Base-by-base conservation (phyloP, 2,888 invertebrate genomes). In the Drosophila gaucha region DNA sequence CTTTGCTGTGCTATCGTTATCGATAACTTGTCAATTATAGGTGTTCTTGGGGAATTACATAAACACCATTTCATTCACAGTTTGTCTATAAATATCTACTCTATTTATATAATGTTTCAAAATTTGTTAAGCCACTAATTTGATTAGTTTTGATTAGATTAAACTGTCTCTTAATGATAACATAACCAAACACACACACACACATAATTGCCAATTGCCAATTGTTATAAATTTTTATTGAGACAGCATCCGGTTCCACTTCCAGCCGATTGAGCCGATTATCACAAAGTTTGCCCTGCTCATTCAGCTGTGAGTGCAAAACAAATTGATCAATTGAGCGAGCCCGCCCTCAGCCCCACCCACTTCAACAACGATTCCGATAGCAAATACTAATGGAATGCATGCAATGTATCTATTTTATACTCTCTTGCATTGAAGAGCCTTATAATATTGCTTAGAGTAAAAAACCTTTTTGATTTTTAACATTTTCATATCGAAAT, bases 241-340 rank as follows among this genome's bases (percentile, higher is more conserved):
- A 65, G 54, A 36, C 59, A 65, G 50, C 74, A 69, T 74, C 74
- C 73, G 70, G 54, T 66, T 51, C 66, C 70, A 70, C 60, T 66
- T 73, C 66, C 74, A 69, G 70, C 41, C 74, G 74, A 74, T 73
- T 73, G 70, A 74, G 41, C 66, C 59, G 41, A 74, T 38, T 58
- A 68, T 64, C 54, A 47, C 50, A 58, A 56, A 14, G 31, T 50
- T 44, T 20, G 36, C 39, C 33, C 51, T 71, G 72, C 56, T 59
- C 69, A 65, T 46, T 74, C 65, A 74, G 35, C 52, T 73, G 59
- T 74, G 69, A 58, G 54, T 59, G 74, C 50, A 55, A 68, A 60
- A 41, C 52, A 73, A 73, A 74, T 74, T 74, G 72, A 60, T 74
- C 69, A 69, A 73, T 74, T 73, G 64, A 64, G 43, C 55, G 64